Evolutionary conservation across 2,888 invertebrate genomes (phyloP), one percentile per base, ranked within the genome.

Genomic region (Protophormia terraenovae): DNA sequence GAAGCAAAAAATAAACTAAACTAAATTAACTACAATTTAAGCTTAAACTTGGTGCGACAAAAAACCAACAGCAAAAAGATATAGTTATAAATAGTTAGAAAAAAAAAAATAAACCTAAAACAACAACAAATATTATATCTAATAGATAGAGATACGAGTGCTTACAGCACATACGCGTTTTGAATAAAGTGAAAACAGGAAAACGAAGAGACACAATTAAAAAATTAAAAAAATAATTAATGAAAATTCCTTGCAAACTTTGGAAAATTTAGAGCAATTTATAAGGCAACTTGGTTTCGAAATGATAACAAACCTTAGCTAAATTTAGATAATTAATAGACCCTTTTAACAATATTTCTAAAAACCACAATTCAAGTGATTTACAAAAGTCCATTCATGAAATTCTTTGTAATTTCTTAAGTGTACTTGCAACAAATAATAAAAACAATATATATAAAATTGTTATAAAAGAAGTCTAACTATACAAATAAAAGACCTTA

Each of bases 1-100:
- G n/a, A n/a, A n/a, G n/a, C n/a, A n/a, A n/a, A 71, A 75, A 64
- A 22, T 35, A 19, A 80, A 73, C 81, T 85, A 85, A 79, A 82
- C 82, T 82, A 82, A 82, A 85, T 85, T 85, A 85, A 82, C 78
- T 78, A 64, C 75, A 85, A 82, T 71, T 85, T 85, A 85, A 82
- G 78, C 75, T 78, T 79, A 66, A 78, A 85, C 75, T 82, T 78
- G 78, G 55, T 58, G 60, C 60, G 71, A 75, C 62, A 75, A 53
- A 71, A n/a, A 50, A 50, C 58, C 66, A 71, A 64, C 22, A 32
- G 50, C 58, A 41, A 50, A 29, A 24, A 29, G 50, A 55, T 41
- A 32, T 50, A 41, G 41, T 41, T 41, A 41, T 58, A n/a, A n/a
- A 69, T 38, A 84, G 62, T 41, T 71, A 66, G 53, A 60, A 76